These are phyloP conservation scores for Saguinus midas DNA, from an alignment of 2,113 vertebrate genomes.

Conservation along the genomic window DNA sequence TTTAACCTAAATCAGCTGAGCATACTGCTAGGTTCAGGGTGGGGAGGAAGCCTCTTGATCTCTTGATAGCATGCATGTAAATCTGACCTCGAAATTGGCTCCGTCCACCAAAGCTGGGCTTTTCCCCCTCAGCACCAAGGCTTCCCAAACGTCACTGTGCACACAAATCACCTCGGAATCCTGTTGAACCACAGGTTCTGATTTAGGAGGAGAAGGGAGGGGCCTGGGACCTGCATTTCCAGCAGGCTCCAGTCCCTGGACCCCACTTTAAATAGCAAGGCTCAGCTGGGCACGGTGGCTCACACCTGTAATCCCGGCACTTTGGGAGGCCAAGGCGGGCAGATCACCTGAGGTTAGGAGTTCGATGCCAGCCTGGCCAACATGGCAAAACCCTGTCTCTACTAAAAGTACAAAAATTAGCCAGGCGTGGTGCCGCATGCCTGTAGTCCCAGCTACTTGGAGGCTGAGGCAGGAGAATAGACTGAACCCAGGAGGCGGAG, in stretches of 20 bases:
- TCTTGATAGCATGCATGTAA: background rate
- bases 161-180: background rate
- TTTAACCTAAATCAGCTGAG: background rate
- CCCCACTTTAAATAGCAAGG: background rate
- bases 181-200: background rate
- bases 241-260: background rate
- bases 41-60: background rate
- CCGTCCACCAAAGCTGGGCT: background rate
- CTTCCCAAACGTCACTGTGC: background rate
- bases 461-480: too few relatives aligned
- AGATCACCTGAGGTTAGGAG: too few relatives aligned
- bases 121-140: background rate
- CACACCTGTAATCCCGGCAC: too few relatives aligned
- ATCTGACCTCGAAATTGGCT: background rate
- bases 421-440: too few relatives aligned
- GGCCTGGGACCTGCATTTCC: background rate
- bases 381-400: too few relatives aligned
- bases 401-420: too few relatives aligned
- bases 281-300: background rate
- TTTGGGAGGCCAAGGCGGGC: too few relatives aligned
- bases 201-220: background rate
- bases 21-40: background rate
- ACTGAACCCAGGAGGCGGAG: too few relatives aligned
- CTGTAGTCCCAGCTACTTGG: too few relatives aligned
- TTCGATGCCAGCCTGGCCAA: too few relatives aligned